These are phyloP conservation scores for Sesamia nonagrioides DNA, from an alignment of 1,140 invertebrate genomes.

Conservation along the genomic window DNA sequence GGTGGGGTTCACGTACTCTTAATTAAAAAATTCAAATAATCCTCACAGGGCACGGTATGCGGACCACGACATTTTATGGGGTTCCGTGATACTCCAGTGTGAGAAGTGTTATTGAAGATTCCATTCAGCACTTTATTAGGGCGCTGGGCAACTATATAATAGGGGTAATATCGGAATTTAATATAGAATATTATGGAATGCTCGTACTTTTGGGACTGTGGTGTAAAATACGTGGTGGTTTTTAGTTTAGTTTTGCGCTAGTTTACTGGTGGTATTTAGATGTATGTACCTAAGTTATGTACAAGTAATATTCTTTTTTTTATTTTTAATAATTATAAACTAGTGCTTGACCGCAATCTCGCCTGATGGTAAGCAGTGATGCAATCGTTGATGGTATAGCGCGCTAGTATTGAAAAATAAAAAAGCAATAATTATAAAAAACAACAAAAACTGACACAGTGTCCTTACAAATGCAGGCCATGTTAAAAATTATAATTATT, in stretches of 20 bases:
- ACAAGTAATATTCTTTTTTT: too few relatives aligned
- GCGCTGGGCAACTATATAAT: conserved; percentile 20
- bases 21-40: conserved; percentile 46
- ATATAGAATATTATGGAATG: conserved; percentile 31
- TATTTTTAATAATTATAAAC: too few relatives aligned
- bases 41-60: conserved; percentile 12
- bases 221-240: conserved; percentile 8
- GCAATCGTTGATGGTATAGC: too few relatives aligned
- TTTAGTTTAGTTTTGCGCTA: background rate
- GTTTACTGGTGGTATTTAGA: too few relatives aligned
- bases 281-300: too few relatives aligned
- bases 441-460: too few relatives aligned
- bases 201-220: conserved; percentile 4
- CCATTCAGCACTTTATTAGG: conserved; percentile 34
- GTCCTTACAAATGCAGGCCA: too few relatives aligned
- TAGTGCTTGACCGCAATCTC: too few relatives aligned
- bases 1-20: conserved; percentile 33
- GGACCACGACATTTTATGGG: conserved; percentile 37
- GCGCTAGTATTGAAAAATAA: too few relatives aligned
- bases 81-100: conserved; percentile 11
- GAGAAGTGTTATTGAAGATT: conserved; percentile 35
- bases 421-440: too few relatives aligned
- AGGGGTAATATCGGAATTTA: conserved; percentile 30
- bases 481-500: background rate
- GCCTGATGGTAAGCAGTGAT: too few relatives aligned